Percentiles rank a stretch among this genome's conserved stretches.
phyloP scores from a whole-genome alignment of 2,888 invertebrate species.

The Cordylochernes scorpioides region DNA sequence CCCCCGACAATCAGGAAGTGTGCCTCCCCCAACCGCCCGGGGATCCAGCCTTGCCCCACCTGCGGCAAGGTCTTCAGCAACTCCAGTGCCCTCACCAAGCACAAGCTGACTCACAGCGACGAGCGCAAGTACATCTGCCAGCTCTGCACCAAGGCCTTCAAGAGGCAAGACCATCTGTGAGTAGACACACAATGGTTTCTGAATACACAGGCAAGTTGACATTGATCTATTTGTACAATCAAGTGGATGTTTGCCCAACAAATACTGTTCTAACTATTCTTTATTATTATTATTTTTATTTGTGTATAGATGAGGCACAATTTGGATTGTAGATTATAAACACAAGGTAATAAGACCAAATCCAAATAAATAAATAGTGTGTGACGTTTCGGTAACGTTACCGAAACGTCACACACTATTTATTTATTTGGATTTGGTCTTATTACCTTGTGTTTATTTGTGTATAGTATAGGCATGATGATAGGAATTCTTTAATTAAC shows the following conservation, averaged over 20 bases:
- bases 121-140: slow-evolving; percentile 84
- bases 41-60: slow-evolving; percentile 74
- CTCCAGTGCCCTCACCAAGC: slow-evolving; percentile 82
- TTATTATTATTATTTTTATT: background rate
- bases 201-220: background rate
- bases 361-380: too few species aligned
- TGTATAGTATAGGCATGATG: too few species aligned
- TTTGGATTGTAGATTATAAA: too few species aligned
- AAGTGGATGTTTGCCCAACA: too few species aligned
- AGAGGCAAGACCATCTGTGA: slow-evolving; percentile 93
- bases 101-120: slow-evolving; percentile 91
- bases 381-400: too few species aligned
- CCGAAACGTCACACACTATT: too few species aligned
- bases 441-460: background rate
- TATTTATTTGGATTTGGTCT: too few species aligned
- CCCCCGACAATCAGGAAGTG: too few species aligned
- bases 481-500: too few species aligned
- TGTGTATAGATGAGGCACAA: background rate
- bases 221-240: too few species aligned
- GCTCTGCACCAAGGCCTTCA: slow-evolving; percentile 89
- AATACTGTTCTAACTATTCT: background rate
- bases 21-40: slow-evolving; percentile 63
- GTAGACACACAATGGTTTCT: slow-evolving; percentile 20
- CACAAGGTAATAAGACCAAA: too few species aligned
- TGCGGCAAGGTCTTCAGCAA: slow-evolving; percentile 92